Evolutionary conservation across 1,140 invertebrate genomes (phyloP).

Genomic region (Atta colombica): DNA sequence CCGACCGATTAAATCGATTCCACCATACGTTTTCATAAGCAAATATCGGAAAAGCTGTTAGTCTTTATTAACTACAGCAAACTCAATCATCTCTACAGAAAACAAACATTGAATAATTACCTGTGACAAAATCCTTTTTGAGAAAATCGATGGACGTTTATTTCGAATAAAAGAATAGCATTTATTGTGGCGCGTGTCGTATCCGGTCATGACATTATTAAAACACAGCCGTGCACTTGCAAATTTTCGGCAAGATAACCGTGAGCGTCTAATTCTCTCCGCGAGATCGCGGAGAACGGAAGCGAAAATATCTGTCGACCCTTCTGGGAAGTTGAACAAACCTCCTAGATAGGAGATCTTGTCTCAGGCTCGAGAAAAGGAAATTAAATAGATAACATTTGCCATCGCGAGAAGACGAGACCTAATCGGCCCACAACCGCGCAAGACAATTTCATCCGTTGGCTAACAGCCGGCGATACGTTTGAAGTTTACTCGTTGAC

Average conservation of each 20-base stretch:
- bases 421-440: slow-evolving; percentile 69
- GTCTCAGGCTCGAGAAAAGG: slow-evolving; percentile 67
- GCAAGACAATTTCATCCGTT: slow-evolving; percentile 72
- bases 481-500: slow-evolving; percentile 75
- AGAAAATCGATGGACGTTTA: not conserved
- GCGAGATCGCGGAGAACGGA: slow-evolving; percentile 23
- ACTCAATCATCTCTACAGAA: slow-evolving; percentile 46
- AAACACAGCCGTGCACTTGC: not conserved
- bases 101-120: slow-evolving; percentile 47
- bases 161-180: not conserved
- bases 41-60: slow-evolving; percentile 57
- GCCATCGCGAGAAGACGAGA: slow-evolving; percentile 69
- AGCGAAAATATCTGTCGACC: slow-evolving; percentile 46
- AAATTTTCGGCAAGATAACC: slow-evolving; percentile 33
- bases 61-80: slow-evolving; percentile 59
- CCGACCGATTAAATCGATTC: slow-evolving; percentile 59
- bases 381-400: slow-evolving; percentile 83
- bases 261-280: slow-evolving; percentile 18
- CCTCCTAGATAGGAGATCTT: not conserved
- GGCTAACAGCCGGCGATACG: slow-evolving; percentile 69
- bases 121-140: slow-evolving; percentile 9
- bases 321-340: slow-evolving; percentile 42
- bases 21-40: slow-evolving; percentile 52
- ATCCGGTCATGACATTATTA: not conserved
- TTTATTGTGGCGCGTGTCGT: not conserved